These are phyloP conservation scores for Mungos mungo DNA, from an alignment of 2,113 vertebrate species.

Conservation along the genomic window DNA sequence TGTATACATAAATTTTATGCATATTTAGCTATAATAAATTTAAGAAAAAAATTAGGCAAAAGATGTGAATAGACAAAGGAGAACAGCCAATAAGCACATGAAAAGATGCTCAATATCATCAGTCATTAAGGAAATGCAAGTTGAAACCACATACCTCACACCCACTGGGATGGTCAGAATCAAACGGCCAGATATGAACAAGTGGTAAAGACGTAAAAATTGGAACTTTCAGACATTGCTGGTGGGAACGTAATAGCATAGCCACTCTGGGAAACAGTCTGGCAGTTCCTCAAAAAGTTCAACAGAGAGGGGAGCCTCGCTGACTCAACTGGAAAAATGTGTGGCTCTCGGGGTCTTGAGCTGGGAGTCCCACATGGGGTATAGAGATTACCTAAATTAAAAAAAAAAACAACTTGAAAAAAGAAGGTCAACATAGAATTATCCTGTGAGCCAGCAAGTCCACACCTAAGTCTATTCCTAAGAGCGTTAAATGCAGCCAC, in stretches of 20 bases:
- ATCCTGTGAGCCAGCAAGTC: background rate
- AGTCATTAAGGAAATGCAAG: conserved; percentile 12
- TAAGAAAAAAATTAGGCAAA: background rate
- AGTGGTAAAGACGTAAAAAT: background rate
- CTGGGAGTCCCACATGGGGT: too few relatives aligned
- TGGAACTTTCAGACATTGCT: background rate
- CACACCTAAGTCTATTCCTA: background rate
- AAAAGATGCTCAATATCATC: background rate
- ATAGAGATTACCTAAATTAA: too few relatives aligned
- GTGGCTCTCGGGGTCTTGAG: too few relatives aligned
- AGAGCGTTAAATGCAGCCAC: background rate
- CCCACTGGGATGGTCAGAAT: background rate
- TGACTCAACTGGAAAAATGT: too few relatives aligned
- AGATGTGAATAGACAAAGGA: background rate
- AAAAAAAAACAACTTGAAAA: too few relatives aligned
- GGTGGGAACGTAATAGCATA: background rate
- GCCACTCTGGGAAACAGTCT: background rate
- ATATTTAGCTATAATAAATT: background rate
- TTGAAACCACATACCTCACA: conserved; percentile 3
- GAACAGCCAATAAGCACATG: background rate
- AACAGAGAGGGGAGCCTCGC: background rate
- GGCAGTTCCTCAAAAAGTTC: conserved; percentile 18
- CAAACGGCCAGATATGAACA: background rate
- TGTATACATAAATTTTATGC: background rate
- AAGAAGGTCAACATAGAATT: background rate